phyloP scores from a whole-genome alignment of 2,113 vertebrate species.

The Caretta caretta region DNA sequence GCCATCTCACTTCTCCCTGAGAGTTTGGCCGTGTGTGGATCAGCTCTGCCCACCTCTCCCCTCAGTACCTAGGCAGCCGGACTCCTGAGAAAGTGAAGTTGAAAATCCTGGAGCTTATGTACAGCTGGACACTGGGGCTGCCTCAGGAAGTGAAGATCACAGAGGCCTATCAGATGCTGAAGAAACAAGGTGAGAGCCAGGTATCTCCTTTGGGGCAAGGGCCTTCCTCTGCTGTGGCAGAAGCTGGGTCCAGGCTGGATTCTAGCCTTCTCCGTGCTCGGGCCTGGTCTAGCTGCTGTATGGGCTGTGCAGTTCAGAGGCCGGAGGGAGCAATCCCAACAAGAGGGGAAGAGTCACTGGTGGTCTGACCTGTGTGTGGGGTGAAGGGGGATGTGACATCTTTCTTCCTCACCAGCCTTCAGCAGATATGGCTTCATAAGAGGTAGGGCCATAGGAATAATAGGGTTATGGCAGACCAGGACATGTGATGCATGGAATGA shows the following conservation, averaged over 20 bases:
- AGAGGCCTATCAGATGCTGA: conserved; percentile 98
- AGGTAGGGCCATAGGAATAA: not conserved
- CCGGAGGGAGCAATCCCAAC: not conserved
- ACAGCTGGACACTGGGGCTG: conserved; percentile 91
- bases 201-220: not conserved
- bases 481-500: not conserved
- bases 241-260: not conserved
- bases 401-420: not conserved
- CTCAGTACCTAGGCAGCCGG: conserved; percentile 92
- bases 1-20: not conserved
- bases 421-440: not conserved
- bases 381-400: not conserved
- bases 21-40: not conserved
- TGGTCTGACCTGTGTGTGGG: not conserved
- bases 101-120: conserved; percentile 94
- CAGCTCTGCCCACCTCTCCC: conserved; percentile 5
- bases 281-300: not conserved
- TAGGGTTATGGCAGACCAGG: not conserved
- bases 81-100: conserved; percentile 94
- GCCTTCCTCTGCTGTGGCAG: not conserved
- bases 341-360: not conserved
- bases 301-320: not conserved
- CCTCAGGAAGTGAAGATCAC: conserved; percentile 93
- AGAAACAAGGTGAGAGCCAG: conserved; percentile 91
- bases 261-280: not conserved